Base-by-base conservation (phyloP, 1,140 invertebrate genomes). In the Dinothrombium tinctorium region DNA sequence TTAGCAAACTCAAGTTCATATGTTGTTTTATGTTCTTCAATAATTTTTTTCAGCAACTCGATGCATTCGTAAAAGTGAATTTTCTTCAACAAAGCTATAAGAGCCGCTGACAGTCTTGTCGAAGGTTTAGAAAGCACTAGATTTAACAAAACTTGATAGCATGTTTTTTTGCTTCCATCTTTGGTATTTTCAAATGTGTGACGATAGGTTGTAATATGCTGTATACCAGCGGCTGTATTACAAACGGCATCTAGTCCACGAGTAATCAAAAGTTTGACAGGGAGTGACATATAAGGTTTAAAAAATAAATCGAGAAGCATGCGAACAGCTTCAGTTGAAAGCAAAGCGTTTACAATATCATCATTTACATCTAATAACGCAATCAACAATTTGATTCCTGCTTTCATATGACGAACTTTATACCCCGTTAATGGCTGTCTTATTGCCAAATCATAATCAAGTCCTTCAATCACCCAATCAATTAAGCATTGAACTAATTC, bases 331-430 rank as follows among this genome's bases (percentile, higher is more conserved):
- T 74, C 63, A 28, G 68, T 62, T 2, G 62, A 60, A 5, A 64
- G 49, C 20, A 47, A 33, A 26, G 12, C 14, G 11, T 32, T 33
- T n/a, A 36, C 29, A n/a, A 41, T 19, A 4, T 26, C 5, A 11
- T 35, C 15, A 5, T 17, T 22, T 20, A 31, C 37, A n/a, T 29
- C 14, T 32, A 72, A 71, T 24, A 80, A 53, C 7, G 67, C 62
- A 51, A 80, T 79, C 1, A 74, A 69, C 24, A 94, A 61, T 35
- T 75, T 68, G 12, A 90, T 74, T 0, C 86, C 86, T 47, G 80
- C 79, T 59, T 94, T 94, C 15, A 94, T 72, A 53, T 94, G 86
- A 1, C 87, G 68, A 11, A 92, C 76, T 64, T 89, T 92, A 50
- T 76, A 86, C 0, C 76, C 74, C 0, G 81, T 74, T 51, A 82